These are phyloP conservation scores for Gambusia yucatana DNA, from an alignment of 2,797 vertebrate species.

Conservation along the genomic window DNA sequence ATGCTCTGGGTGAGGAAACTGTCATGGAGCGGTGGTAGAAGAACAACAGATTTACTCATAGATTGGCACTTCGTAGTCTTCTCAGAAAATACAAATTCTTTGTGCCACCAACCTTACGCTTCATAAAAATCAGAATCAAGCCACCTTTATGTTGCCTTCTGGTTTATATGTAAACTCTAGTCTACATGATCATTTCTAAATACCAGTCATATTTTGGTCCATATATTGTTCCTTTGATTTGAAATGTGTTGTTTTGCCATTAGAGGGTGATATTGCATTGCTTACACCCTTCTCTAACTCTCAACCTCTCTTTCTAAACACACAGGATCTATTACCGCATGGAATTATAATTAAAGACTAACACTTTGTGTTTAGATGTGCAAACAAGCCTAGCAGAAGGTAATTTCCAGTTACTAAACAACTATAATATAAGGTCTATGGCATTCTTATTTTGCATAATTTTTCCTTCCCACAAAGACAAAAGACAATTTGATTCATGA, in stretches of 20 bases:
- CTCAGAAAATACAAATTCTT: neutral
- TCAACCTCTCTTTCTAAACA: neutral
- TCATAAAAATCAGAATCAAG: neutral
- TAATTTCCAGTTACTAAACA: neutral
- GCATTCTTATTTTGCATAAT: neutral
- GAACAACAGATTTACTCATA: neutral
- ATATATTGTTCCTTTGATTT: neutral
- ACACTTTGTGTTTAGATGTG: neutral
- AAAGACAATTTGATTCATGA: neutral
- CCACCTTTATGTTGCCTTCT: neutral
- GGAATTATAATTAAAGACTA: neutral
- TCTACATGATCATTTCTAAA: neutral
- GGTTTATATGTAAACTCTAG: neutral
- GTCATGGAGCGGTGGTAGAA: neutral
- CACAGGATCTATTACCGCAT: neutral
- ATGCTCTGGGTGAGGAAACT: neutral
- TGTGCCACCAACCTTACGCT: neutral
- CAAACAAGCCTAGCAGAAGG: neutral
- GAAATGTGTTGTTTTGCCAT: constrained; percentile 20
- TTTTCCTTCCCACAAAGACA: neutral
- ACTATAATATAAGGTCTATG: neutral
- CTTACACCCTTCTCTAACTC: neutral
- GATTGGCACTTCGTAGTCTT: neutral
- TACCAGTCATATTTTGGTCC: too few relatives aligned
- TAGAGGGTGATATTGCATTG: constrained; percentile 56